Base-by-base conservation (phyloP, 37 sponge, comb jelly and placozoan species). In the Trichoplax adhaerens region DNA sequence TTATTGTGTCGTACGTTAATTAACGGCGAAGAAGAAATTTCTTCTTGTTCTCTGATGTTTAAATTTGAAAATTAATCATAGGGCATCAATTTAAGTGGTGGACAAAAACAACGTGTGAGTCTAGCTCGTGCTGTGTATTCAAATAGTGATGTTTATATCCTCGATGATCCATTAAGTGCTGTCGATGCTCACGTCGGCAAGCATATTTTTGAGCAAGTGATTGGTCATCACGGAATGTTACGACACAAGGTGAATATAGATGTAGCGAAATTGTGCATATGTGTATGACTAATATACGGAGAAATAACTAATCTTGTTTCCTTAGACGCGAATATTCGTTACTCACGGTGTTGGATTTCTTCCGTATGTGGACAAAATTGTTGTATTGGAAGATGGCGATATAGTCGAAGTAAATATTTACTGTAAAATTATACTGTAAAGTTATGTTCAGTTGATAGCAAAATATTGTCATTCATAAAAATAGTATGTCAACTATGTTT, bases 151-250 rank as follows among this genome's bases (percentile, higher is more conserved):
- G 29, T 29, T 29, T 29, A 29, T 29, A 29, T 29, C 29, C 29
- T 29, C 29, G 29, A 29, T 29, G 29, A 29, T 29, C 29, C 29
- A 29, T 29, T 29, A 29, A 29, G 29, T 29, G 29, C 29, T 29
- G 29, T 94, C n/a, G 95, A 94, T 79, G 79, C 95, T 6, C 95
- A 94, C 56, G 95, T 94, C 0, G 99, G 99, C 48, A 89, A 98
- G 67, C 99, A 98, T 76, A 86, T 98, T 79, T 98, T 93, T 81
- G 87, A 92, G 1, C 77, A 89, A 54, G 91, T 98, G 49, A 87
- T 98, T 48, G 99, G 99, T 69, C 99, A 93, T 58, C 74, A 89
- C 3, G 99, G 99, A 57, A 53, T 93, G 73, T 75, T 98, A 71
- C 83, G 74, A 54, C 76, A 84, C 56, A 98, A 87, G 88, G 96